These are phyloP conservation scores for Penaeus indicus DNA, from an alignment of 1,140 invertebrate species.

Conservation along the genomic window DNA sequence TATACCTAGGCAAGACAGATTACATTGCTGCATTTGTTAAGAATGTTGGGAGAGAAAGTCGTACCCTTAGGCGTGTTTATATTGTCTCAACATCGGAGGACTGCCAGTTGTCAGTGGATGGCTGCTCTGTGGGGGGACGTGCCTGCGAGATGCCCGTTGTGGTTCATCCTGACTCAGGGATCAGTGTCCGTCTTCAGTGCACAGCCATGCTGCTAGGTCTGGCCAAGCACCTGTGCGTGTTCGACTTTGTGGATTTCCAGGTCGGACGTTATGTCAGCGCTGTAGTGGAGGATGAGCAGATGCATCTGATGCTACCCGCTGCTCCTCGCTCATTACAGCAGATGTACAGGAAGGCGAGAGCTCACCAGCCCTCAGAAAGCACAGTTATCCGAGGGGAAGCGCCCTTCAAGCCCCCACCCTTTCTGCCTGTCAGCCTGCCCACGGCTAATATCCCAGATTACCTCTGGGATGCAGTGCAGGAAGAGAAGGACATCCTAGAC, in stretches of 20 bases:
- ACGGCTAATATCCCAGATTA: constrained; percentile 67
- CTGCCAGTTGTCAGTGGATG: constrained; percentile 20
- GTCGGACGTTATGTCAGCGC: constrained; percentile 75
- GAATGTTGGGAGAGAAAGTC: constrained; percentile 16
- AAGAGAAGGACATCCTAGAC: constrained; percentile 67
- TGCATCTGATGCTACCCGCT: constrained; percentile 58
- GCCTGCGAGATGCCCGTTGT: constrained; percentile 15
- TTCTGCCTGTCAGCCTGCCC: constrained; percentile 69
- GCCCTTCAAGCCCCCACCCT: constrained; percentile 73
- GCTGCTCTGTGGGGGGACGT: constrained; percentile 16
- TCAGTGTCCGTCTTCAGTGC: constrained; percentile 43
- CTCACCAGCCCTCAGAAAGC: constrained; percentile 68
- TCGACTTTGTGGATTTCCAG: constrained; percentile 74
- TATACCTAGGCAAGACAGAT: constrained; percentile 11
- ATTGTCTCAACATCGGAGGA: constrained; percentile 35
- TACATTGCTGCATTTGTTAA: constrained; percentile 18
- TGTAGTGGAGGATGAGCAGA: constrained; percentile 68
- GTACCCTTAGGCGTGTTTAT: constrained; percentile 12
- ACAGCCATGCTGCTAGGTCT: constrained; percentile 74
- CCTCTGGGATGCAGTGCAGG: constrained; percentile 66
- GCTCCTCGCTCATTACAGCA: constrained; percentile 58
- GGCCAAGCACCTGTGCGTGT: constrained; percentile 75
- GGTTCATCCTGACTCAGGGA: constrained; percentile 1
- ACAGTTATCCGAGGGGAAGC: constrained; percentile 74
- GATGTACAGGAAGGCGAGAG: constrained; percentile 55